Evolutionary conservation across 2,113 vertebrate species (phyloP), one percentile per base, ranked within the genome.

Genomic region (Thalassoma bifasciatum): DNA sequence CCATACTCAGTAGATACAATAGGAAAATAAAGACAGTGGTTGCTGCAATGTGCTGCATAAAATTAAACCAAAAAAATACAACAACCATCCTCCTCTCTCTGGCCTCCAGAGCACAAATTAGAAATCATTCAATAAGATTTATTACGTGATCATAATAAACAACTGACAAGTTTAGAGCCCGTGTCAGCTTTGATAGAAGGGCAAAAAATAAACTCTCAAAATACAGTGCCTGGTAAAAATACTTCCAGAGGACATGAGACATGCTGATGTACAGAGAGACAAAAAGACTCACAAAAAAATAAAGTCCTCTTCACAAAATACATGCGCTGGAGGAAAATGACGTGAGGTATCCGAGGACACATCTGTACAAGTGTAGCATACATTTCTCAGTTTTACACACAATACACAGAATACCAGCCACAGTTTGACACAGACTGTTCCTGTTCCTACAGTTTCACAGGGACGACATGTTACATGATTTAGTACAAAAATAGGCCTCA

Each of bases 41-140:
- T 81, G 93, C 92, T 84, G 90, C 92, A 93, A 92, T 93, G 93
- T 94, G 93, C 91, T 91, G 91, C 91, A 93, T 92, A 91, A 89
- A 88, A 83, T 86, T 34, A 82, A 89, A 92, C 57, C 60, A 85
- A 82, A 80, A 91, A 91, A 71, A 91, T 88, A 89, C 50, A 88
- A 87, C 47, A 88, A 86, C 81, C 71, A 60, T 64, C 87, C 60
- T 67, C 73, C 24, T 77, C 58, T 84, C 65, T 84, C 71, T 58
- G 0, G 72, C 62, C 62, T 67, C 74, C 11, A 19, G 21, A 58
- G 57, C 77, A 26, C 60, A 84, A 86, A 83, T 79, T 67, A 87
- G 30, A 83, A 90, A 85, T 49, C 5, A 74, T 61, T 79, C 30
- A 30, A 61, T 64, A 44, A 67, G 30, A 23, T 80, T 81, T 71